These are phyloP conservation scores for Acleris sparsana DNA, from an alignment of 2,888 invertebrate genomes.

Conservation along the genomic window DNA sequence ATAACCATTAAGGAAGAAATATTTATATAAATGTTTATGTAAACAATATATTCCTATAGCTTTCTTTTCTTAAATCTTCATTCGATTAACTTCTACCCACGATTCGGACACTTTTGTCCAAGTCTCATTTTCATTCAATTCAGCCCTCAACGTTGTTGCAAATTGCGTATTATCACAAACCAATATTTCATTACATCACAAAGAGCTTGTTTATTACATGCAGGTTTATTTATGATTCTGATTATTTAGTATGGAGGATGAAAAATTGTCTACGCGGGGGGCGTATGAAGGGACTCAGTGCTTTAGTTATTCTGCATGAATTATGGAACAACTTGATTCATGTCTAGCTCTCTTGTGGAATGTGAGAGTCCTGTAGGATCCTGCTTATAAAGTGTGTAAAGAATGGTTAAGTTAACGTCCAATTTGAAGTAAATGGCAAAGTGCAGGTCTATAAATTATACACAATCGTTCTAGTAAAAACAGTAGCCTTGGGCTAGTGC, in stretches of 20 bases:
- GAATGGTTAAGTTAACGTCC: constrained; percentile 25
- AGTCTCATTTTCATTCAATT: constrained; percentile 25
- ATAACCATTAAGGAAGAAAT: too few species aligned
- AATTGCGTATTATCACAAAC: constrained; percentile 48
- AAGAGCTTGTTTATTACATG: constrained; percentile 33
- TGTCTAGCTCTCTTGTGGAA: constrained; percentile 57
- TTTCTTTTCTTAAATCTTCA: not conserved
- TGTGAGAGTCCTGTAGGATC: constrained; percentile 40
- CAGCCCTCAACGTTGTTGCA: constrained; percentile 40
- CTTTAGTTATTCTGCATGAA: constrained; percentile 73
- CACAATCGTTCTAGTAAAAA: not conserved
- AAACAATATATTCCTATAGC: not conserved
- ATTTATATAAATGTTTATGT: too few species aligned
- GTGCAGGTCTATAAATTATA: not conserved
- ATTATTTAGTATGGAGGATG: constrained; percentile 64
- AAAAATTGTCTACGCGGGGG: constrained; percentile 77
- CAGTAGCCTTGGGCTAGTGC: not conserved
- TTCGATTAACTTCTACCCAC: constrained; percentile 13
- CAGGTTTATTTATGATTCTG: constrained; percentile 41
- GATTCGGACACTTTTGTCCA: constrained; percentile 6
- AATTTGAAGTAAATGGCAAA: not conserved
- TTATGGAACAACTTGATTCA: constrained; percentile 76
- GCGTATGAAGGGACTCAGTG: constrained; percentile 58
- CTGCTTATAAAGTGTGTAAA: constrained; percentile 27
- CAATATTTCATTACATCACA: constrained; percentile 34